These are phyloP conservation scores for Akabosia matsudoensis DNA, from an alignment of 1,140 invertebrate species.

Conservation along the genomic window DNA sequence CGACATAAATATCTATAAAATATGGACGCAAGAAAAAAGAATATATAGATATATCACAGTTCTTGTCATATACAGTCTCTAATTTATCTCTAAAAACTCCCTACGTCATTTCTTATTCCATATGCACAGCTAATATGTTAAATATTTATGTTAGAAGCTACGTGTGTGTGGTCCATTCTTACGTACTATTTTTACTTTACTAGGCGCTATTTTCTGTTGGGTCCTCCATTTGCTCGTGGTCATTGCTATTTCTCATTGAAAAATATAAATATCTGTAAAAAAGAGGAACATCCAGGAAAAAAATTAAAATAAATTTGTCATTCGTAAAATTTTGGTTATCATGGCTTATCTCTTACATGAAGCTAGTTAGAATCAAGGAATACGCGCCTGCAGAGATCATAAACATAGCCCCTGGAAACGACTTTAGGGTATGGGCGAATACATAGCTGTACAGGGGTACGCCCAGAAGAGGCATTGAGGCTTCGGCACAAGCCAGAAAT, in stretches of 20 bases:
- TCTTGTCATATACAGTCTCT: too few relatives aligned
- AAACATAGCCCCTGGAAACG: slow-evolving; percentile 32
- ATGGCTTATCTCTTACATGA: slow-evolving; percentile 35
- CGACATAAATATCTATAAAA: too few relatives aligned
- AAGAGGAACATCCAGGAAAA: not conserved
- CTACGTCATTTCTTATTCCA: too few relatives aligned
- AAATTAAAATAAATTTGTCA: not conserved
- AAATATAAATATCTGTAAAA: slow-evolving; percentile 22
- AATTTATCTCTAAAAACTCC: too few relatives aligned
- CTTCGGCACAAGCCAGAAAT: slow-evolving; percentile 36
- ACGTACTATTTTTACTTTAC: not conserved
- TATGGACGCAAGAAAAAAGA: too few relatives aligned
- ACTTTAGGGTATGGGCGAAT: slow-evolving; percentile 11
- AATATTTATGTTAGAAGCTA: not conserved
- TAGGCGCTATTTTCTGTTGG: not conserved
- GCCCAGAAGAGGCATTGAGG: slow-evolving; percentile 31
- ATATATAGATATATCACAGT: too few relatives aligned
- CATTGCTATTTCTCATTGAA: slow-evolving; percentile 25
- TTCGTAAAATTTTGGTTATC: not conserved
- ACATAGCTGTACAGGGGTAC: slow-evolving; percentile 24
- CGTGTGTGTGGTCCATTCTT: not conserved
- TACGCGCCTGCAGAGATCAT: slow-evolving; percentile 28
- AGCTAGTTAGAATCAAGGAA: slow-evolving; percentile 23
- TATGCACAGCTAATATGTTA: too few relatives aligned
- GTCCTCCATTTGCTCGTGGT: slow-evolving; percentile 22